Conservation (phyloP, 2,888 invertebrate genomes). For the Palloptera scutellata region DNA sequence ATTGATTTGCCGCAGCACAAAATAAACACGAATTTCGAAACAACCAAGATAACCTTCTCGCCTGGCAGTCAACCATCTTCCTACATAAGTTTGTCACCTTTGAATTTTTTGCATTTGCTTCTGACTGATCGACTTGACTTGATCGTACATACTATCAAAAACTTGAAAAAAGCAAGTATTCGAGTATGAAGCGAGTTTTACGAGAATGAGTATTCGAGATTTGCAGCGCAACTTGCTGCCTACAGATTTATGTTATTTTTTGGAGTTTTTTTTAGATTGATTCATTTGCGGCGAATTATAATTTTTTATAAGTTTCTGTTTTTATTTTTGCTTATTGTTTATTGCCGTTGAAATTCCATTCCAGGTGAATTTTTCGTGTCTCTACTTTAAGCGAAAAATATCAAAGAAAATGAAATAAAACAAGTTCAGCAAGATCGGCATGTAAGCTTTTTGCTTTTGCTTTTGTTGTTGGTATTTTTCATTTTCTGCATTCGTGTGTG, state of each 20-base stretch:
- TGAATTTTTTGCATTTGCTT: constrained; percentile 19
- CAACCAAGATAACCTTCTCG: constrained; percentile 39
- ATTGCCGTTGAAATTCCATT: constrained; percentile 25
- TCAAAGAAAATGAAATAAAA: background rate
- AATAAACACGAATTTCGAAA: too few species aligned
- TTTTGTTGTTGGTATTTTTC: constrained; percentile 9
- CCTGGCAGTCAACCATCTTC: constrained; percentile 42
- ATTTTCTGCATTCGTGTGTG: background rate
- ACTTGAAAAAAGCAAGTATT: too few species aligned
- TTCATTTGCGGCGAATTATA: constrained; percentile 11
- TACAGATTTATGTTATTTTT: constrained; percentile 20
- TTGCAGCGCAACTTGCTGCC: constrained; percentile 1
- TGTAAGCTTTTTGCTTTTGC: constrained; percentile 7
- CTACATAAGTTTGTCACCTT: constrained; percentile 37
- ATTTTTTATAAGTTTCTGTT: constrained; percentile 19
- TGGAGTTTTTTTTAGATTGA: constrained; percentile 4
- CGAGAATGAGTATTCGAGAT: too few species aligned
- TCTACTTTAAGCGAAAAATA: background rate
- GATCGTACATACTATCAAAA: too few species aligned
- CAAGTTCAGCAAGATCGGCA: constrained; percentile 24
- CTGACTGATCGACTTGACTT: too few species aligned
- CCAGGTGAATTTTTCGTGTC: constrained; percentile 19
- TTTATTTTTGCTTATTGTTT: constrained; percentile 10
- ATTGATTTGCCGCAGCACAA: too few species aligned
- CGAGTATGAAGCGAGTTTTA: too few species aligned